phyloP scores from a whole-genome alignment of 2,113 vertebrate species.

The Rhea americana region DNA sequence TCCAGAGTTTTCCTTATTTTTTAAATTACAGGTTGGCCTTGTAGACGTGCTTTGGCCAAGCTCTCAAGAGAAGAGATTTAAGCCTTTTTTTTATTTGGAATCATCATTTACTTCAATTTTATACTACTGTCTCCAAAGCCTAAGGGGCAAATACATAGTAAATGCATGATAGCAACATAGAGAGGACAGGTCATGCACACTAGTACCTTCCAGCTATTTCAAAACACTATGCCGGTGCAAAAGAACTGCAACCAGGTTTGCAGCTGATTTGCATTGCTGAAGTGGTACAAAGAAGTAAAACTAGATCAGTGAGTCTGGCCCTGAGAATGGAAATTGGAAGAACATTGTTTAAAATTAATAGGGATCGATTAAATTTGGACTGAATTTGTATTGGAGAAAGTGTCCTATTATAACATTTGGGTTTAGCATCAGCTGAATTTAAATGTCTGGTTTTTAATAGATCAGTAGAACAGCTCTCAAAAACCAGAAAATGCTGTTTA shows the following conservation, averaged over 20 bases:
- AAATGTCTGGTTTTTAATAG: background rate
- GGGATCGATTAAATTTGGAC: background rate
- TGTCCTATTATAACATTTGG: background rate
- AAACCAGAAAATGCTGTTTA: background rate
- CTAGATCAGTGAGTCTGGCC: background rate
- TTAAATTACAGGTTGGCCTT: conserved; percentile 58
- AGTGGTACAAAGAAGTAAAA: background rate
- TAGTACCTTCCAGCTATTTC: background rate
- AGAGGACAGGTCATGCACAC: background rate
- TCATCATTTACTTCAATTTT: conserved; percentile 1
- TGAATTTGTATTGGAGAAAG: background rate
- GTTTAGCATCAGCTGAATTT: background rate
- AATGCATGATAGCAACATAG: background rate
- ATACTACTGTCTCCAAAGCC: background rate
- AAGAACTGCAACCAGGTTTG: background rate
- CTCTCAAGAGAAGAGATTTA: conserved; percentile 16
- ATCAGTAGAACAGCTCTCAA: background rate
- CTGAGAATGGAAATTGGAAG: background rate
- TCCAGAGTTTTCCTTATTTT: conserved; percentile 49
- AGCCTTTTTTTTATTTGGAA: conserved; percentile 14
- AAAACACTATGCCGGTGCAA: background rate
- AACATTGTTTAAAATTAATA: background rate
- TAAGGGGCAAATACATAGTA: background rate
- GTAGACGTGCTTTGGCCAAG: conserved; percentile 34
- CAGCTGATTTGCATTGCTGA: background rate